Percentiles rank a stretch among this genome's conserved stretches.
phyloP scores from a whole-genome alignment of 2,888 invertebrate species.

The Ceraclea dissimilis region DNA sequence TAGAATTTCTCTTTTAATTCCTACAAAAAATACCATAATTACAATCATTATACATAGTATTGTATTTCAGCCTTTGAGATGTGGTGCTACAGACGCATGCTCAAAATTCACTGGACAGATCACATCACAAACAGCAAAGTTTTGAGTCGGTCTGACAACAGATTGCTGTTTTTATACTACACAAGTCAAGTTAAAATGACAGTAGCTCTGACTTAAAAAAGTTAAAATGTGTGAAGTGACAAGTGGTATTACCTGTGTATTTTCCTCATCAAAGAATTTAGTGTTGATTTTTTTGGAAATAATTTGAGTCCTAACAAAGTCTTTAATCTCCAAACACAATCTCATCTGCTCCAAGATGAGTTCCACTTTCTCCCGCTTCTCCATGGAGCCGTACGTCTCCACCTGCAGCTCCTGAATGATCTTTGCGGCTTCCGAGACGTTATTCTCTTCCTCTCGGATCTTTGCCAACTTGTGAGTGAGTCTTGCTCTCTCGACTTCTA shows the following conservation, averaged over 20 bases:
- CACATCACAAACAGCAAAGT: too few relatives aligned
- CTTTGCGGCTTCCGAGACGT: conserved; percentile 82
- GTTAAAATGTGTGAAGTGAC: too few relatives aligned
- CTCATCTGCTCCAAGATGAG: conserved; percentile 98
- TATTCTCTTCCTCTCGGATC: conserved; percentile 75
- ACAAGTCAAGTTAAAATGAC: too few relatives aligned
- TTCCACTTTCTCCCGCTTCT: conserved; percentile 93
- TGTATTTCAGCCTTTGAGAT: too few relatives aligned
- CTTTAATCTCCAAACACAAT: conserved; percentile 88
- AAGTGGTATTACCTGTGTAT: conserved; percentile 50
- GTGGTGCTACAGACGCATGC: too few relatives aligned
- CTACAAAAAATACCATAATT: conserved; percentile 30
- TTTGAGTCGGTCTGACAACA: too few relatives aligned
- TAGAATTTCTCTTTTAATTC: conserved; percentile 56
- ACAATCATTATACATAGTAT: conserved; percentile 1
- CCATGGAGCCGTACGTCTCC: conserved; percentile 99
- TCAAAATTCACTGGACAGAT: too few relatives aligned
- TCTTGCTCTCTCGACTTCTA: conserved; percentile 97
- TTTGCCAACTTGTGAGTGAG: conserved; percentile 85
- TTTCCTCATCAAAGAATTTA: conserved; percentile 90
- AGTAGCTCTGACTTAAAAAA: too few relatives aligned
- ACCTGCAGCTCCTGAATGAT: conserved; percentile 93
- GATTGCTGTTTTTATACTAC: too few relatives aligned
- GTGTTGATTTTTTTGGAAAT: conserved; percentile 98
- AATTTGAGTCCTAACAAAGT: conserved; percentile 95